Evolutionary conservation across 2,888 invertebrate genomes (phyloP), one percentile per base, ranked within the genome.

Genomic region (Oligia latruncula): DNA sequence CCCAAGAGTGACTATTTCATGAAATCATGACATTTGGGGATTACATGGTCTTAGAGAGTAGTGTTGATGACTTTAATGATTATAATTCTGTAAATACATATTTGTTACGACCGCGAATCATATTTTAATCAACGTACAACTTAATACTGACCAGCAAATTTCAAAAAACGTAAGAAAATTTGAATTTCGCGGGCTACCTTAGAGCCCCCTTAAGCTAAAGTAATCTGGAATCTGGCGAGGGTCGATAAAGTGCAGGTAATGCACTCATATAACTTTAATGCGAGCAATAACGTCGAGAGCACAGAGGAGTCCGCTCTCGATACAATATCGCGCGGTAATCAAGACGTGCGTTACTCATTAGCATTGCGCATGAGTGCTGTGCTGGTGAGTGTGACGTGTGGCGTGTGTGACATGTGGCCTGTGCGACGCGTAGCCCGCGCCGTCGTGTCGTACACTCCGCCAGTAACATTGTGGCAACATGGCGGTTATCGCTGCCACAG

Each of bases 281-380:
- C 71, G 55, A 60, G 70, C 77, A 67, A 77, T 79, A 74, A 72
- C 60, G 77, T 40, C 71, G 52, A 29, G 65, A 70, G 46, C 52
- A 71, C 85, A 78, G 73, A 62, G 76, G 65, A 81, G 77, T 76
- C 65, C 67, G 77, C 78, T 81, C 77, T 82, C 75, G 29, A 77
- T 62, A 80, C 74, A 68, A 79, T 80, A 88, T 81, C 74, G 75
- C 79, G 64, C 74, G 55, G 67, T 80, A 72, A 83, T 82, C 71
- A 84, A 77, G 70, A 86, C 64, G 78, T 77, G 81, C 78, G 79
- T 82, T 80, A 77, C 81, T 86, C 78, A 87, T 85, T 84, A 84
- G 68, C 81, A 87, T 83, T 80, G 13, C 78, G 77, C 71, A 78
- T 86, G 71, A 81, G 74, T 73, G 87, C 77, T 55, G 76, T 75